These are phyloP conservation scores for Margaritifera margaritifera DNA, from an alignment of 2,888 invertebrate species.

Conservation along the genomic window DNA sequence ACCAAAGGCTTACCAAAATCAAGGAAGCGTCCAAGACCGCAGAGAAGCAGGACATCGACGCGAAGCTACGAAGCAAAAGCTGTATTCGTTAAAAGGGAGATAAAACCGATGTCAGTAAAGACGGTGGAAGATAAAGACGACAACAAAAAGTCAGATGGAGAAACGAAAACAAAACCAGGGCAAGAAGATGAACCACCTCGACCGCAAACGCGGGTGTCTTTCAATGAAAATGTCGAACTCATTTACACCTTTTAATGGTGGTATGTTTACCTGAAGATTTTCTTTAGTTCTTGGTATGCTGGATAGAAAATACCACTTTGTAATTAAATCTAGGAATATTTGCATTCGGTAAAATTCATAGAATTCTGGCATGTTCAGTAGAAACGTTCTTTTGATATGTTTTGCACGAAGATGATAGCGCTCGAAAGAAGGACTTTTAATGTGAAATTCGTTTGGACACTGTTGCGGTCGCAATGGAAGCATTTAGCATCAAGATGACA, in stretches of 20 bases:
- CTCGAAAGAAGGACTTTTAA: too few relatives aligned
- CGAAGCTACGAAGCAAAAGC: constrained; percentile 1
- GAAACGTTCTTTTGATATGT: too few relatives aligned
- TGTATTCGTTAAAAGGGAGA: constrained; percentile 12
- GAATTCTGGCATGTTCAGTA: too few relatives aligned
- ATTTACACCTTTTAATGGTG: constrained; percentile 3
- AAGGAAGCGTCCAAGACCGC: constrained; percentile 14
- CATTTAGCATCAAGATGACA: too few relatives aligned
- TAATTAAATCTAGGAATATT: neutral
- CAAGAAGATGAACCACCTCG: neutral
- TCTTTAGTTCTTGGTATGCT: neutral
- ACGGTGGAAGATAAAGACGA: constrained; percentile 12
- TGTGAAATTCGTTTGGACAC: too few relatives aligned
- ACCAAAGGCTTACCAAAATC: too few relatives aligned
- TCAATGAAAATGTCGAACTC: constrained; percentile 33
- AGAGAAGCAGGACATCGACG: constrained; percentile 16
- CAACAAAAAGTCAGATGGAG: constrained; percentile 4
- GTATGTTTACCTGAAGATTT: neutral
- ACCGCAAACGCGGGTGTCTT: constrained; percentile 30
- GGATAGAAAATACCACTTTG: neutral
- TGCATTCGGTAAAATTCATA: too few relatives aligned
- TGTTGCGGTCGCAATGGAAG: too few relatives aligned
- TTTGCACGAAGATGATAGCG: too few relatives aligned
- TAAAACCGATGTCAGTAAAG: constrained; percentile 26
- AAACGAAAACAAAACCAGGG: constrained; percentile 2